Evolutionary conservation across 1,140 invertebrate species (phyloP), one percentile per base, ranked within the genome.

Genomic region (Hormaphis cornu): DNA sequence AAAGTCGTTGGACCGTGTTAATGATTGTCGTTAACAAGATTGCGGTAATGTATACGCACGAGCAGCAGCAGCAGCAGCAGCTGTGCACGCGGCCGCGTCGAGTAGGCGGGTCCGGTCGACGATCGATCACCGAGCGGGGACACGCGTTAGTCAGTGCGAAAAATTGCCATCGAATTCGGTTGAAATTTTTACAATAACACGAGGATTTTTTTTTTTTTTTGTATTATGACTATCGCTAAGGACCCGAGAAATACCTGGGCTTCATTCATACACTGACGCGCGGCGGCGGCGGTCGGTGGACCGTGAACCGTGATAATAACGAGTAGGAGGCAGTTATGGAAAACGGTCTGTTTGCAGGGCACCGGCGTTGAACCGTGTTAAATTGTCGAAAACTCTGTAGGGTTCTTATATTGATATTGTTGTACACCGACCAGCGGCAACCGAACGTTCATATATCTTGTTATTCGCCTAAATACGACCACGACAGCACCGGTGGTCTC

Each of bases 21-120:
- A 66, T 66, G 61, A 66, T 30, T 66, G 61, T 66, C 61, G 61
- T 66, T 66, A 66, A 66, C 61, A 66, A 66, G 44, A 66, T 66
- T 66, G 61, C 12, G 61, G 61, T 66, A 48, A 48, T 66, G 44
- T 66, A 33, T 44, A n/a, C n/a, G n/a, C n/a, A n/a, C 28, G 61
- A 48, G 61, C 61, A 66, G 61, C 40, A 50, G 61, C 50, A 48
- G n/a, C n/a, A n/a, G n/a, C n/a, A n/a, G n/a, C n/a, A n/a, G n/a
- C n/a, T n/a, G n/a, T n/a, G n/a, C n/a, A n/a, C n/a, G n/a, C n/a
- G n/a, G n/a, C n/a, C n/a, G n/a, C 44, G 28, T 6, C 28, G 26
- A 48, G 61, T 48, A 44, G 61, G 61, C 61, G 61, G 40, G 22
- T 66, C 26, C 44, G 16, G 40, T 58, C 22, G 1, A 24, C 61